Conservation (phyloP, 2,113 vertebrate species). For the Hyaena hyaena region DNA sequence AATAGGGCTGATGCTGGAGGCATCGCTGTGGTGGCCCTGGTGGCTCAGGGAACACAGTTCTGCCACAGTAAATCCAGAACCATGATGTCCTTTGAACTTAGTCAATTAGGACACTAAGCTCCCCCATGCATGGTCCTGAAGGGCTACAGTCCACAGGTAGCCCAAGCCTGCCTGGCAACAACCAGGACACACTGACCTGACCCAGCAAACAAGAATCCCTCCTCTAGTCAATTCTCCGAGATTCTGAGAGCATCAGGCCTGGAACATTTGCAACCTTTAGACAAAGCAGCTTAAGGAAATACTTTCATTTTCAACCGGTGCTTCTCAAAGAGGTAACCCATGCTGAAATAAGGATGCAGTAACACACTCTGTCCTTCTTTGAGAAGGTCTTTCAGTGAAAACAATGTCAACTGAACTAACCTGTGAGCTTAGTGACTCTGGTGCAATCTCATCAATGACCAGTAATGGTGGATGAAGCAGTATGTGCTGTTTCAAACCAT, state of each 20-base stretch:
- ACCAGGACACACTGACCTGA: not conserved
- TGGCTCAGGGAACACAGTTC: not conserved
- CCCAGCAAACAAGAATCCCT: not conserved
- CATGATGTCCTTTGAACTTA: not conserved
- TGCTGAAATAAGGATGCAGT: not conserved
- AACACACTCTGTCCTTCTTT: not conserved
- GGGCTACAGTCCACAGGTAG: not conserved
- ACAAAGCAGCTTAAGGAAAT: conserved; percentile 12
- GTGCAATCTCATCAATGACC: not conserved
- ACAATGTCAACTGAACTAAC: not conserved
- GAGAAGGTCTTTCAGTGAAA: not conserved
- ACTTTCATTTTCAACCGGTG: not conserved
- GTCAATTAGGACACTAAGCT: not conserved
- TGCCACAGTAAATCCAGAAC: not conserved
- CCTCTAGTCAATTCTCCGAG: not conserved
- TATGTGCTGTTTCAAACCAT: not conserved
- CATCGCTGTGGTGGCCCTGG: not conserved
- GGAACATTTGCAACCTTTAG: not conserved
- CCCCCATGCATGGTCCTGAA: not conserved
- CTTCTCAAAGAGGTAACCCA: not conserved
- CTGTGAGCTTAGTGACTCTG: not conserved
- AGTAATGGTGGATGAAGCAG: not conserved
- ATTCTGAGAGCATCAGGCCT: not conserved
- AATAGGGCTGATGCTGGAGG: not conserved
- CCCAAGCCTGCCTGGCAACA: not conserved